Percentiles rank a stretch among this genome's conserved stretches.
These are phyloP conservation scores for Pteropus rufus DNA, from an alignment of 2,797 vertebrate species.

Conservation along the genomic window DNA sequence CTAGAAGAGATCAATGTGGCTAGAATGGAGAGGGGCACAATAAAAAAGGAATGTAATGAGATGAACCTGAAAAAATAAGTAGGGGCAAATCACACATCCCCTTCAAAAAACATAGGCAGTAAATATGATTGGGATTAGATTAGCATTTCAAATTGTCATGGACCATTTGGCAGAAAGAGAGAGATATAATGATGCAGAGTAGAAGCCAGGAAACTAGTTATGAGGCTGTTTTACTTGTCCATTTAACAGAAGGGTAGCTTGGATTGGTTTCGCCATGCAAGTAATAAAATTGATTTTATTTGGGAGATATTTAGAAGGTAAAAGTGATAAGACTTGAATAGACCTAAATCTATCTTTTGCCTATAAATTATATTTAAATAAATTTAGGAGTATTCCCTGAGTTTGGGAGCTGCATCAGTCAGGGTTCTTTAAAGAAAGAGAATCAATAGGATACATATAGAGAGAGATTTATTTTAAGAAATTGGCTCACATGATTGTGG, in stretches of 20 bases:
- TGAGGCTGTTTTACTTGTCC: not conserved
- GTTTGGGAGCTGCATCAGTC: not conserved
- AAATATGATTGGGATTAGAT: not conserved
- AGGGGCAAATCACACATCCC: not conserved
- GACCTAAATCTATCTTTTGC: not conserved
- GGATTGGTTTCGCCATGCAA: not conserved
- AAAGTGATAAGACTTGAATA: not conserved
- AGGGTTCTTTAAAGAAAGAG: not conserved
- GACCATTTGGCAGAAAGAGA: not conserved
- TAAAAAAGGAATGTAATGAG: not conserved
- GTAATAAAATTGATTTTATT: not conserved
- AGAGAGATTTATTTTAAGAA: conserved; percentile 12
- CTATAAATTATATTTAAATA: not conserved
- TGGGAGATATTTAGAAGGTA: not conserved
- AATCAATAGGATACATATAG: not conserved
- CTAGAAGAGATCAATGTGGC: not conserved
- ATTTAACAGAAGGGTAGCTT: not conserved
- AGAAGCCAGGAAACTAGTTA: not conserved
- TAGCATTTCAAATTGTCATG: not conserved
- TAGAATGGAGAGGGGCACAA: not conserved
- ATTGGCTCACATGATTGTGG: not conserved
- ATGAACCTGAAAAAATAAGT: not conserved
- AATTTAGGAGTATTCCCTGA: not conserved
- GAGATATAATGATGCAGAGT: not conserved
- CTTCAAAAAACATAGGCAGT: not conserved